Evolutionary conservation across 2,888 invertebrate genomes (phyloP), one percentile per base, ranked within the genome.

Genomic region (Neoscelio sp.): DNA sequence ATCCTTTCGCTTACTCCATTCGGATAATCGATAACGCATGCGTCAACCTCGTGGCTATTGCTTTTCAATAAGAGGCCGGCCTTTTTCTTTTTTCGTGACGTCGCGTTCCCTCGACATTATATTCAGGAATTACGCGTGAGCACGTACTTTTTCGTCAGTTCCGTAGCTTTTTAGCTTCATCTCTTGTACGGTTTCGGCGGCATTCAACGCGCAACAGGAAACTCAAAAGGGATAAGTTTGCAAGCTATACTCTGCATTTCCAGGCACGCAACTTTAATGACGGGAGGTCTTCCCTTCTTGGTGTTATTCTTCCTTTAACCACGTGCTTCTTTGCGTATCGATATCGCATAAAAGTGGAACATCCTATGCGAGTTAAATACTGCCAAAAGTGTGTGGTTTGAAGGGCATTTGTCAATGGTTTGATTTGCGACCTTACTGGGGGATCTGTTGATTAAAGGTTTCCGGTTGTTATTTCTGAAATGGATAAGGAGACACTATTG

Each of bases 41-140:
- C 42, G 58, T 46, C 28, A 17, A 33, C 8, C 23, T 20, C 54
- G 28, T 6, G 15, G 17, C 58, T 44, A 64, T 65, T 40, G 42
- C 58, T 58, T 60, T 60, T 50, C 50, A 52, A 33, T 65, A 12
- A 35, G 5, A 38, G 17, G n/a, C 3, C 35, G n/a, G 1, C 48
- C 56, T 46, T 50, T 28, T 15, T 28, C 20, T 44, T 35, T 68
- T 33, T 26, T 48, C 28, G 26, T 15, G 10, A 3, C 3, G n/a
- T n/a, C 23, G 23, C 42, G 35, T 67, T 35, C 6, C 60, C n/a
- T 17, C 30, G 7, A 20, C 56, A 46, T 58, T 58, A 58, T 58
- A 73, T 44, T 46, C 60, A 48, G 79, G 79, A 79, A 70, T 79
- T 79, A 70, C 79, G 79, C 79, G 67, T 71, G 74, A 79, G 64